Evolutionary conservation across 2,113 vertebrate species (phyloP).

Genomic region (Acrocephalus kingi): DNA sequence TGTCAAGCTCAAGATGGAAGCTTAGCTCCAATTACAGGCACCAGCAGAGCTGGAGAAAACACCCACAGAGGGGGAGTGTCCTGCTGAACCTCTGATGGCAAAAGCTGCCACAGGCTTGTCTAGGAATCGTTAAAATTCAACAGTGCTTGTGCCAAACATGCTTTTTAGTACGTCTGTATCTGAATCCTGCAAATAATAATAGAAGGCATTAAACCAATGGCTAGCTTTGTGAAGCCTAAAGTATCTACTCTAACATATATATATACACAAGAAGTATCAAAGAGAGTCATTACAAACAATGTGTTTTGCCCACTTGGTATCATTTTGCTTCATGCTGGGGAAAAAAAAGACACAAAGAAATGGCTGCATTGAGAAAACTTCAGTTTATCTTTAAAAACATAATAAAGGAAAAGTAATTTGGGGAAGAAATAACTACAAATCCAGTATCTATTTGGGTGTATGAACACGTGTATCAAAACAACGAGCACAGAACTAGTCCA

Average conservation of each 20-base stretch:
- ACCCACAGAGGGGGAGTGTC: neutral
- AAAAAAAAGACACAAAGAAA: neutral
- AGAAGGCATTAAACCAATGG: neutral
- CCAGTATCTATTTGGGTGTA: neutral
- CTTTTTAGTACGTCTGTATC: neutral
- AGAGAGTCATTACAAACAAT: neutral
- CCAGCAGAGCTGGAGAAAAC: neutral
- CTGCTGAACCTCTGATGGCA: neutral
- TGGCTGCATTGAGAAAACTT: neutral
- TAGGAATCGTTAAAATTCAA: neutral
- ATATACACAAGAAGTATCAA: neutral
- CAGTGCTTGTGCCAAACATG: neutral
- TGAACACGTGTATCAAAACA: neutral
- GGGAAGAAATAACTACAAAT: neutral
- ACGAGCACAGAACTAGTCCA: neutral
- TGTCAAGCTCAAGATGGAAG: neutral
- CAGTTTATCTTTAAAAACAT: neutral
- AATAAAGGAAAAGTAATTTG: neutral
- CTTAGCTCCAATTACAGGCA: neutral
- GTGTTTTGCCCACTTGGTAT: neutral
- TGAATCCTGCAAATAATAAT: neutral
- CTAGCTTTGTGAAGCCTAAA: neutral
- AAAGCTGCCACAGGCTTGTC: neutral
- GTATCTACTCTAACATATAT: neutral
- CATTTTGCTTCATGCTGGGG: neutral